These are phyloP conservation scores for Chloroceryle amazona DNA, from an alignment of 2,797 vertebrate species.

Conservation along the genomic window DNA sequence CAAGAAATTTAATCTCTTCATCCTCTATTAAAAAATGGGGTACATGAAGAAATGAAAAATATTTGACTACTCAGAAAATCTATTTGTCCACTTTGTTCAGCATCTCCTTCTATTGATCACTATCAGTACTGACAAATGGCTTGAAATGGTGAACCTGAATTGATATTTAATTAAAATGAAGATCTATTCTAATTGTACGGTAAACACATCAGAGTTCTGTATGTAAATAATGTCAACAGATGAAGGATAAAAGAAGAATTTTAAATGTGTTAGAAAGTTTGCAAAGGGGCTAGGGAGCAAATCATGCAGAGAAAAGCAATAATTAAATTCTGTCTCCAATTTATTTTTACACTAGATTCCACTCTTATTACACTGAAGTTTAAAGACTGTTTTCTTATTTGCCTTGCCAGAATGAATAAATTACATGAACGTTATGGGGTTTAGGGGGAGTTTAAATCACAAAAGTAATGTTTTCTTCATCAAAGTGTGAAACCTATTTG, in stretches of 20 bases:
- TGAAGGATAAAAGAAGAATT: constrained; percentile 79
- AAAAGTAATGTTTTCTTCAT: constrained; percentile 32
- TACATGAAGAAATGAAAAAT: constrained; percentile 58
- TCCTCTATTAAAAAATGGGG: constrained; percentile 55
- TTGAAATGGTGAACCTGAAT: constrained; percentile 76
- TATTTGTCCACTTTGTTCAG: constrained; percentile 77
- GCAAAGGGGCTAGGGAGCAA: constrained; percentile 63
- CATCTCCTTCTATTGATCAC: constrained; percentile 74
- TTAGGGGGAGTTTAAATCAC: neutral
- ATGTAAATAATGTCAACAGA: constrained; percentile 81
- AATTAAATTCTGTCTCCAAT: constrained; percentile 80
- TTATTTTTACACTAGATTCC: constrained; percentile 72
- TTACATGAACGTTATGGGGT: neutral
- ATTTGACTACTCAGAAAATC: constrained; percentile 51
- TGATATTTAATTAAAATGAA: constrained; percentile 83
- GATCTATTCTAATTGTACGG: constrained; percentile 82
- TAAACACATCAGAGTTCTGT: constrained; percentile 76
- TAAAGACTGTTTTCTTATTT: constrained; percentile 71
- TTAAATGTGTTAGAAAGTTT: constrained; percentile 76
- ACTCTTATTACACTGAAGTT: constrained; percentile 68
- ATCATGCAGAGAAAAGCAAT: constrained; percentile 76
- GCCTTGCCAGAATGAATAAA: constrained; percentile 59
- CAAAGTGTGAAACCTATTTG: constrained; percentile 44
- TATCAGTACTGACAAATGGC: constrained; percentile 74
- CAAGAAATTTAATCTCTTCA: constrained; percentile 71